phyloP scores from a whole-genome alignment of 2,888 invertebrate genomes.

The Nysson spinosus region DNA sequence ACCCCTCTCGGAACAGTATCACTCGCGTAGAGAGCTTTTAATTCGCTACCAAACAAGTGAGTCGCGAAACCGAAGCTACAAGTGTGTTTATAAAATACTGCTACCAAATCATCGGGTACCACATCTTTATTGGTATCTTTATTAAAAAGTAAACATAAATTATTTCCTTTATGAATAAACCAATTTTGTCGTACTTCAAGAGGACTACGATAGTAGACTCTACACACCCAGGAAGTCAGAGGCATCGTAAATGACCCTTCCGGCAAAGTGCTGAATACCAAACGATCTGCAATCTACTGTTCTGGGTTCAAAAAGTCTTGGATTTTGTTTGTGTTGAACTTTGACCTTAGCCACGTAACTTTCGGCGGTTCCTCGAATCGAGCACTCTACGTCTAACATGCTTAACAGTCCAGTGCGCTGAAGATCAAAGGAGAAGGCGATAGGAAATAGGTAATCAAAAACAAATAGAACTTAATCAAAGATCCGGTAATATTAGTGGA shows the following conservation, averaged over 20 bases:
- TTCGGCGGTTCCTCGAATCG: slow-evolving; percentile 88
- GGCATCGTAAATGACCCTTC: slow-evolving; percentile 92
- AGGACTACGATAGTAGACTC: neutral
- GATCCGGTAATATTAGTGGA: too few species aligned
- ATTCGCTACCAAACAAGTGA: slow-evolving; percentile 95
- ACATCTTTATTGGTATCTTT: slow-evolving; percentile 94
- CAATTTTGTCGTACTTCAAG: too few species aligned
- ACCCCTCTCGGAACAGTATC: slow-evolving; percentile 87
- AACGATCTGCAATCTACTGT: slow-evolving; percentile 89
- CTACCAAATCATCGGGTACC: slow-evolving; percentile 93
- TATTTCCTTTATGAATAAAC: too few species aligned
- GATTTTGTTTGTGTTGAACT: slow-evolving; percentile 89
- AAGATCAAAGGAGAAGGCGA: slow-evolving; percentile 31
- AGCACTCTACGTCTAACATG: slow-evolving; percentile 94
- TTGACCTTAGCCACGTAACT: slow-evolving; percentile 89
- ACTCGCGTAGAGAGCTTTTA: slow-evolving; percentile 88
- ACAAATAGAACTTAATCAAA: too few species aligned
- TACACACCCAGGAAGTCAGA: slow-evolving; percentile 85
- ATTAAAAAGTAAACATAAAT: too few species aligned
- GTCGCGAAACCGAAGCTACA: slow-evolving; percentile 99
- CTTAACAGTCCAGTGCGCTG: slow-evolving; percentile 92
- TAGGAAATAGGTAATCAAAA: too few species aligned
- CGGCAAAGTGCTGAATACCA: slow-evolving; percentile 94
- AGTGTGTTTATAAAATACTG: slow-evolving; percentile 93
- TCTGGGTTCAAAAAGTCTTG: slow-evolving; percentile 88